These are phyloP conservation scores for Cyphotilapia sp. DNA, from an alignment of 2,113 vertebrate genomes.

Conservation along the genomic window DNA sequence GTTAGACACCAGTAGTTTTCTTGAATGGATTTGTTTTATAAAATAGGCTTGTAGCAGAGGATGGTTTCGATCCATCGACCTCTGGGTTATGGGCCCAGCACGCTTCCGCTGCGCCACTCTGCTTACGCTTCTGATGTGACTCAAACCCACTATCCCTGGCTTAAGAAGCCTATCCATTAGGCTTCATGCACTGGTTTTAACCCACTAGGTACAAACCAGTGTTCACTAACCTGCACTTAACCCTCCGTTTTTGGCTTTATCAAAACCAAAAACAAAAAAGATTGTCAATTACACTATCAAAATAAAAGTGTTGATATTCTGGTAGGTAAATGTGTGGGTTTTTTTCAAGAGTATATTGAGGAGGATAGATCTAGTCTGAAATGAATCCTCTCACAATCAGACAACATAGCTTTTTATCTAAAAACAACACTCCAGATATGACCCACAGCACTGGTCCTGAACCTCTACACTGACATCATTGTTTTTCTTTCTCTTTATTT, in stretches of 20 bases:
- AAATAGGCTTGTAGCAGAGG: conserved; percentile 58
- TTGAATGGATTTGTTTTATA: neutral
- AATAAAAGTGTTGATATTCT: neutral
- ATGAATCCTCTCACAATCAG: accelerated
- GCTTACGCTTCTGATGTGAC: neutral
- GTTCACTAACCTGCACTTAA: neutral
- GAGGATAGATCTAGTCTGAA: neutral
- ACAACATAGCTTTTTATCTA: neutral
- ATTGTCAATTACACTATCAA: neutral
- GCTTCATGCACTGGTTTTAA: neutral
- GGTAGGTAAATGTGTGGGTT: neutral
- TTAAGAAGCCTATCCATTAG: conserved; percentile 76
- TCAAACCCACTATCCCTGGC: conserved; percentile 49
- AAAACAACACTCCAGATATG: neutral
- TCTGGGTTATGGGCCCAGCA: conserved; percentile 83
- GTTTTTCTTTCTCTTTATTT: neutral
- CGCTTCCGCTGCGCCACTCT: conserved; percentile 81
- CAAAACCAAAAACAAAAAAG: accelerated
- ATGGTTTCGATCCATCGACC: conserved; percentile 82
- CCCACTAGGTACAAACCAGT: neutral
- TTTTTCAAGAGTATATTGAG: neutral
- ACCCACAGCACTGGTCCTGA: neutral
- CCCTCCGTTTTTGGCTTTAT: neutral
- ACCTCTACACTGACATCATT: neutral
- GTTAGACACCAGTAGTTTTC: neutral